Conservation (phyloP, 2,113 vertebrate species). For the Ctenomys sociabilis region DNA sequence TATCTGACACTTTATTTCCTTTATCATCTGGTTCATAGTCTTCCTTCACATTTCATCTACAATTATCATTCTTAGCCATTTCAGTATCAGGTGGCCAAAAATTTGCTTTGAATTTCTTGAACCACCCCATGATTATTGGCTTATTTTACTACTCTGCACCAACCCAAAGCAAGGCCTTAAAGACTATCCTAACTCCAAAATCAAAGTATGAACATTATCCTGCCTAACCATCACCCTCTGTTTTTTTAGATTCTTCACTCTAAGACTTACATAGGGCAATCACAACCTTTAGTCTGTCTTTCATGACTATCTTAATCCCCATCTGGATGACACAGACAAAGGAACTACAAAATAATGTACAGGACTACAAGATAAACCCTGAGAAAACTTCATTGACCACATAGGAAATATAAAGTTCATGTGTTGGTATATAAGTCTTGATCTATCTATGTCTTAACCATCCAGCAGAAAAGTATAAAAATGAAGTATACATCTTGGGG, state of each 20-base stretch:
- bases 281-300: background rate
- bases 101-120: background rate
- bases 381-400: too few relatives aligned
- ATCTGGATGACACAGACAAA: too few relatives aligned
- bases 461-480: too few relatives aligned
- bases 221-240: background rate
- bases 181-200: background rate
- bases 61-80: slow-evolving; percentile 18
- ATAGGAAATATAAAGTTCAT: too few relatives aligned
- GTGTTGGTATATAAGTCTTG: too few relatives aligned
- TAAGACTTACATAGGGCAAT: background rate
- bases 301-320: too few relatives aligned
- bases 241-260: background rate
- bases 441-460: too few relatives aligned
- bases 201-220: background rate
- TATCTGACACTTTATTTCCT: background rate
- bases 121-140: background rate
- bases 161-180: background rate
- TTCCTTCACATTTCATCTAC: background rate
- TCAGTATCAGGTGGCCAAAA: background rate
- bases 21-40: background rate
- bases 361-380: too few relatives aligned
- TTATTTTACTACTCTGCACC: background rate
- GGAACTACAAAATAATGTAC: too few relatives aligned
- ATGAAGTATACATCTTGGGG: too few relatives aligned